Percentiles rank a stretch among this genome's conserved stretches.
Conservation (phyloP, 2,113 vertebrate species). For the Melanostigma gelatinosum region DNA sequence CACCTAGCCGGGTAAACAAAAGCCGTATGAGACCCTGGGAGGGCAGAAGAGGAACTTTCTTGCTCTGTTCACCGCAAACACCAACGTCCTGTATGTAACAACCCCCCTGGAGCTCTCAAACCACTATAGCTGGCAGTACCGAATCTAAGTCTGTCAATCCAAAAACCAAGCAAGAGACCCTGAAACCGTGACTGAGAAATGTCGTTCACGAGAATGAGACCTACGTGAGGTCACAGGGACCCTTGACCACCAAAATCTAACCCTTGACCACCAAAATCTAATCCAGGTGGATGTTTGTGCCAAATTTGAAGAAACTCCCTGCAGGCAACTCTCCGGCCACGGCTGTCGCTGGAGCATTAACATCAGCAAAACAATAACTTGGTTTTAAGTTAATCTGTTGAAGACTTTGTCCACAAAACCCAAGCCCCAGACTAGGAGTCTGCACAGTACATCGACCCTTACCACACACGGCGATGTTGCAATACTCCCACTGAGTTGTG, state of each 20-base stretch:
- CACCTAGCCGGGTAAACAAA: slow-evolving; percentile 52
- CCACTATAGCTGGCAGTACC: slow-evolving; percentile 18
- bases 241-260: not conserved
- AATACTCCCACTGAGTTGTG: slow-evolving; percentile 94
- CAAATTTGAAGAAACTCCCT: not conserved
- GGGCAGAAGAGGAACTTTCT: slow-evolving; percentile 15
- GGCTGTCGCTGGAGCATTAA: slow-evolving; percentile 2
- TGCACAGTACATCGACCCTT: slow-evolving; percentile 71
- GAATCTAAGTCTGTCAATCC: slow-evolving; percentile 17
- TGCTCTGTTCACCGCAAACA: slow-evolving; percentile 39
- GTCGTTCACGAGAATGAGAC: not conserved
- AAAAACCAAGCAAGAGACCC: slow-evolving; percentile 11
- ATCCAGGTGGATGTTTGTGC: not conserved
- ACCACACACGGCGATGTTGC: slow-evolving; percentile 95
- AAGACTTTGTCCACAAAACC: slow-evolving; percentile 36
- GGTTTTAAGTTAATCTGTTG: slow-evolving; percentile 12
- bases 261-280: not conserved
- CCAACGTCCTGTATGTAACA: slow-evolving; percentile 24
- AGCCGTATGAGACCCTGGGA: slow-evolving; percentile 35
- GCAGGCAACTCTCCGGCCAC: not conserved
- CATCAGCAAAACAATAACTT: slow-evolving; percentile 40
- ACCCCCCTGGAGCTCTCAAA: slow-evolving; percentile 14
- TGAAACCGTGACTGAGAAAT: not conserved
- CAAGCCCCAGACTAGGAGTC: slow-evolving; percentile 8
- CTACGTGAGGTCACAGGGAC: not conserved